Evolutionary conservation across 2,113 vertebrate species (phyloP), one percentile per base, ranked within the genome.

Genomic region (Podilymbus podiceps): DNA sequence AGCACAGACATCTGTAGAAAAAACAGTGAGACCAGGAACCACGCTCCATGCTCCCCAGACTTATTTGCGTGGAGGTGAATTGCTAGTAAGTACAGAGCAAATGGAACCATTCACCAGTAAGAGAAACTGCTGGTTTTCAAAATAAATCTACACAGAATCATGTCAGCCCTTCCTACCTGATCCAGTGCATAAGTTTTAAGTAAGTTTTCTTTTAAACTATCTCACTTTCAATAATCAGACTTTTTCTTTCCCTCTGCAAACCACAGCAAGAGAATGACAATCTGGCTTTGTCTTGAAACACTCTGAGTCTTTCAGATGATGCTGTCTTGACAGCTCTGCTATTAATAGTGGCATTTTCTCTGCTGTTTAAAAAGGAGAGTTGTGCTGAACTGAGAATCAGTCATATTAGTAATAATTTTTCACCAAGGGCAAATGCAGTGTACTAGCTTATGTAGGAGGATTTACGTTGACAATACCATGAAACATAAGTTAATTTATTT

Each of bases 241-340:
- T 64, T 91, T 60, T 56, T 49, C 56, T 31, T 30, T 73, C 52
- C 25, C 53, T 53, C 56, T 40, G 46, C 90, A 68, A 95, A 53
- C 74, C 85, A 63, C 52, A 91, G 67, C 42, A 86, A 88, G 38
- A 74, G 59, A 85, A 66, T 96, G 91, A 91, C 88, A 97, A 96
- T 64, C 71, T 69, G 64, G 71, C 89, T 96, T 94, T 97, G 92
- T 97, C 94, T 97, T 98, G 87, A 95, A 97, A 88, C 47, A 46
- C 38, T 90, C 72, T 49, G 62, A 91, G 66, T 86, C 64, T 96
- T 93, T 90, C 20, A 90, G 96, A 74, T 97, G 91, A 96, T 91
- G 47, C 53, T 78, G 33, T 73, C 85, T 97, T 96, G 92, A 97
- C 87, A 97, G 88, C 75, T 94, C 69, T 85, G 77, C 91, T 96